Evolutionary conservation across 2,113 vertebrate genomes (phyloP), one percentile per base, ranked within the genome.

Genomic region (Pterocles gutturalis): DNA sequence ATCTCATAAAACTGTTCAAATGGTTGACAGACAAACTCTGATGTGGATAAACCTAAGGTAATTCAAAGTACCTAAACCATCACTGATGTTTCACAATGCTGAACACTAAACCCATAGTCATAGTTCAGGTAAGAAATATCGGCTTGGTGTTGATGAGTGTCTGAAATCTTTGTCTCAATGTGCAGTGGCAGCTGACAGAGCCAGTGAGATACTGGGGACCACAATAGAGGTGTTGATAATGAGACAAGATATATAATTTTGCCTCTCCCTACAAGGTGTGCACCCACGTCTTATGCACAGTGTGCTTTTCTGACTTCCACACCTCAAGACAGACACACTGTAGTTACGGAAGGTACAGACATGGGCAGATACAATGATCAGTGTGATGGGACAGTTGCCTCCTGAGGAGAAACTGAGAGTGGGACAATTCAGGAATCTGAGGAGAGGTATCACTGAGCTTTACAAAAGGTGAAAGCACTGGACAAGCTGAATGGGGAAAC

Each of bases 21-120:
- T 21, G 1, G 12, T 21, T 71, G 46, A n/a, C 21, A 91, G 73
- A 70, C 25, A 3, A 86, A 36, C 11, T 70, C 14, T 0, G 0
- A n/a, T 26, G 8, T 70, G 7, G 38, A 61, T 66, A 92, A 95
- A 80, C 3, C 7, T 61, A 48, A 61, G 64, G 0, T 28, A 84
- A 69, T 10, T 2, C 18, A 87, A 33, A 34, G 19, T 0, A 21
- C 10, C 5, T 51, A 45, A 83, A 51, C 12, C 21, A 20, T 38
- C 21, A 17, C 7, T 58, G 36, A 20, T 41, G 3, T 7, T 36
- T 85, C 28, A 48, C 16, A 83, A 55, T 43, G 7, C 7, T 65
- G 31, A 65, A 31, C 28, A 69, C 9, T 33, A 77, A 78, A 45
- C 6, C 54, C 12, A 7, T 7, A 69, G 9, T 34, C 80, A 57